Evolutionary conservation across 1,140 invertebrate genomes (phyloP), one percentile per base, ranked within the genome.

Genomic region (Zaprionus camerounensis): DNA sequence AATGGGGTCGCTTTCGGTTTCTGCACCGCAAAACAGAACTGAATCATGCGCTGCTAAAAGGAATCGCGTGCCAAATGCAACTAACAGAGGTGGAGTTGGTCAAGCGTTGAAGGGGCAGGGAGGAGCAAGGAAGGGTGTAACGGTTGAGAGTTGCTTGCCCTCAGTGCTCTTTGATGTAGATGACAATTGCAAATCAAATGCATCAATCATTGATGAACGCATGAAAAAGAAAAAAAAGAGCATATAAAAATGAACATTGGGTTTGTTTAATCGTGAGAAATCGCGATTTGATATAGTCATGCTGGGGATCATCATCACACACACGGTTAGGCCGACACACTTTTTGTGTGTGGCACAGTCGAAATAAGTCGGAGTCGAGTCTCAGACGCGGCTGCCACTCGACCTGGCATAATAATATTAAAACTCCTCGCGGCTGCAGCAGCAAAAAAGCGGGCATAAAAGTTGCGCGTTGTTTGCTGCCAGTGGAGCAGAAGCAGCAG

Each of bases 401-500:
- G 70, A 83, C 77, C 80, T 83, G 84, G 83, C 84, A 86, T 86
- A 87, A 87, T 87, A 82, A 87, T 87, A 86, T 86, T 86, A 87
- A 82, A 87, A 75, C 65, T 69, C 6, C 65, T 61, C 71, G 61
- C 56, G 57, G 44, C 15, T 15, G 58, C 11, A 62, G 59, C 36
- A 20, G 61, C 36, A 61, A 66, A 71, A 63, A 64, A 62, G 62
- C 46, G 82, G 83, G 76, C 82, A 86, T 87, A 82, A 80, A 86
- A 87, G 77, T 87, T 87, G 80, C 81, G 67, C 84, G 82, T 86
- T 88, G 81, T 82, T 83, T 83, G 73, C 72, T 78, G 78, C 80
- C 80, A 86, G 77, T 86, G 76, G 81, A 88, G 80, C 80, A 84
- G 67, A 49, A 71, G 69, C 53, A 82, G 80, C 80, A 63, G 44